phyloP scores from a whole-genome alignment of 2,888 invertebrate species.

The Perizoma flavofasciatum region DNA sequence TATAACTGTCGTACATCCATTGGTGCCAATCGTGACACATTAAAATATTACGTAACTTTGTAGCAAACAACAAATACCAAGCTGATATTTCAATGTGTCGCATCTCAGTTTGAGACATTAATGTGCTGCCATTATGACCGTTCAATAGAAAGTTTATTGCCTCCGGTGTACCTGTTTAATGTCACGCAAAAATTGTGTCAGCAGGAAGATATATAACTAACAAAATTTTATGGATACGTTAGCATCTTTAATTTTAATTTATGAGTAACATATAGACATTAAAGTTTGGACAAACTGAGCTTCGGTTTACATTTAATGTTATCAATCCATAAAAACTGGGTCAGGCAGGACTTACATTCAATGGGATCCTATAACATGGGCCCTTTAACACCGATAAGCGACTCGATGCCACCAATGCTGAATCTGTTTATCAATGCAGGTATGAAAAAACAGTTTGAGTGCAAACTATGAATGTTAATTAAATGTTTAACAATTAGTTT shows the following conservation, averaged over 20 bases:
- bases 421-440: too few species aligned
- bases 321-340: too few species aligned
- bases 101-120: conserved; percentile 56
- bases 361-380: too few species aligned
- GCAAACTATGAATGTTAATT: not conserved
- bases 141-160: conserved; percentile 71
- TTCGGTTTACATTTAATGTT: too few species aligned
- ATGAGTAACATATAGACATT: conserved; percentile 23
- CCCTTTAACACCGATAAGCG: too few species aligned
- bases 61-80: conserved; percentile 47
- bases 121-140: conserved; percentile 51
- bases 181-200: conserved; percentile 53
- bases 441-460: too few species aligned
- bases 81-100: conserved; percentile 46
- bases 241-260: conserved; percentile 25
- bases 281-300: not conserved
- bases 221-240: conserved; percentile 37
- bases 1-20: conserved; percentile 28
- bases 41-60: conserved; percentile 36
- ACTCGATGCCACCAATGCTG: too few species aligned
- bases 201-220: conserved; percentile 55
- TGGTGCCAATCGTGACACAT: conserved; percentile 43
- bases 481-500: conserved; percentile 50
- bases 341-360: too few species aligned
- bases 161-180: conserved; percentile 60